Conservation (phyloP, 2,797 vertebrate species). For the Microctenopoma stevenorrisi region DNA sequence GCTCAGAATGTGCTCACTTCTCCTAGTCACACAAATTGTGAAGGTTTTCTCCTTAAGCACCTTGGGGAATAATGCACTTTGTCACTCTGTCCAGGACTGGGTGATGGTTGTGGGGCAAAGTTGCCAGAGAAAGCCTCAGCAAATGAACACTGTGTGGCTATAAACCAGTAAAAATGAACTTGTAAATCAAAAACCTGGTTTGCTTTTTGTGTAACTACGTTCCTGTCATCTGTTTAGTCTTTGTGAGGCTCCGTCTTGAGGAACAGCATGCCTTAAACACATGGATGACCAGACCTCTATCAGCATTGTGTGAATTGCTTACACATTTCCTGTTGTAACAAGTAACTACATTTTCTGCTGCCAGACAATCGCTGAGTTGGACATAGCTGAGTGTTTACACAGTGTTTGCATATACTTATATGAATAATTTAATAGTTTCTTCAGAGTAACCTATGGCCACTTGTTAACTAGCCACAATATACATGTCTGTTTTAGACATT, state of each 20-base stretch:
- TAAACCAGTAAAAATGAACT: slow-evolving; percentile 44
- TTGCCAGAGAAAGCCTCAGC: slow-evolving; percentile 25
- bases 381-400: background rate
- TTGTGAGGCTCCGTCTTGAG: slow-evolving; percentile 13
- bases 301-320: slow-evolving; percentile 47
- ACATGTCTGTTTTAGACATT: background rate
- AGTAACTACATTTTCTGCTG: background rate
- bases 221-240: slow-evolving; percentile 5
- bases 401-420: background rate
- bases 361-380: background rate
- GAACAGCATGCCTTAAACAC: background rate
- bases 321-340: slow-evolving; percentile 43
- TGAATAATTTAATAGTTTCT: background rate
- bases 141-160: slow-evolving; percentile 27
- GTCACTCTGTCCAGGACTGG: slow-evolving; percentile 24
- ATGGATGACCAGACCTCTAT: slow-evolving; percentile 37
- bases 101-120: slow-evolving; percentile 30
- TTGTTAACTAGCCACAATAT: slow-evolving; percentile 11
- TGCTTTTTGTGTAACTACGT: slow-evolving; percentile 4
- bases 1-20: slow-evolving; percentile 55
- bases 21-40: slow-evolving; percentile 44
- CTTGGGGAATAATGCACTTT: slow-evolving; percentile 33
- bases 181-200: background rate
- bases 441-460: slow-evolving; percentile 2
- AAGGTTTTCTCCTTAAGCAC: slow-evolving; percentile 31